A percentile compares a stretch with the other conserved stretches of the same genome.
These are phyloP conservation scores for Melanotus villosus DNA, from an alignment of 2,888 invertebrate species.

Conservation along the genomic window DNA sequence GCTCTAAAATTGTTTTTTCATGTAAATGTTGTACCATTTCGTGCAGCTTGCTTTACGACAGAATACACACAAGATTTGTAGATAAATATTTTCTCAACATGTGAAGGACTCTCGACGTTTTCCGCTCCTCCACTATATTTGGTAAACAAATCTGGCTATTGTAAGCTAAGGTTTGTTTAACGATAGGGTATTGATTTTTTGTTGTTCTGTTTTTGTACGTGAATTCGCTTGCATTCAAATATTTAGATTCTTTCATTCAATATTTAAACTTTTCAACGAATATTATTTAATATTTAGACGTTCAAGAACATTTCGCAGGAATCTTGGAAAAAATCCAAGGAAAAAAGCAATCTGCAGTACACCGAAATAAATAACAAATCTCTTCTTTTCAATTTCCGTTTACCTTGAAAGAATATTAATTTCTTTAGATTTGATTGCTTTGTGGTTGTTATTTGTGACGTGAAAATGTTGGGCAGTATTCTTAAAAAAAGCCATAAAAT, in stretches of 20 bases:
- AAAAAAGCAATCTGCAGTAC: too few relatives aligned
- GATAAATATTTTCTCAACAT: conserved; percentile 37
- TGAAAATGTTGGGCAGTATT: too few relatives aligned
- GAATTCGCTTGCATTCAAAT: neutral
- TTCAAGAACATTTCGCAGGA: too few relatives aligned
- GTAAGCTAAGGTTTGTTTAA: conserved; percentile 27
- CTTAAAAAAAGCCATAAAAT: too few relatives aligned
- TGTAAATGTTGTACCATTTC: conserved; percentile 6
- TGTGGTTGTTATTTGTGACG: too few relatives aligned
- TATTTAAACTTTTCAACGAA: too few relatives aligned
- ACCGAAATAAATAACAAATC: too few relatives aligned
- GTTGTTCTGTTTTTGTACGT: neutral
- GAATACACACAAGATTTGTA: conserved; percentile 34
- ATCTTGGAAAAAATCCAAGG: too few relatives aligned
- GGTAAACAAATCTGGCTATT: conserved; percentile 40
- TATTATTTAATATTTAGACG: too few relatives aligned
- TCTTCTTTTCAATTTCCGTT: too few relatives aligned
- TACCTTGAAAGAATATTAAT: too few relatives aligned
- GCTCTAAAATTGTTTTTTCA: neutral
- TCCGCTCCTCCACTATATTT: conserved; percentile 33
- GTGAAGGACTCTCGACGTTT: conserved; percentile 41
- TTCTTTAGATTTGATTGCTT: too few relatives aligned
- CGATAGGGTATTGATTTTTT: conserved; percentile 27
- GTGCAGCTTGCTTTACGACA: neutral
- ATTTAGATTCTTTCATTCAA: neutral